Evolutionary conservation across 64 coral and sea anemone species (phyloP).

Genomic region (Montipora cactus): DNA sequence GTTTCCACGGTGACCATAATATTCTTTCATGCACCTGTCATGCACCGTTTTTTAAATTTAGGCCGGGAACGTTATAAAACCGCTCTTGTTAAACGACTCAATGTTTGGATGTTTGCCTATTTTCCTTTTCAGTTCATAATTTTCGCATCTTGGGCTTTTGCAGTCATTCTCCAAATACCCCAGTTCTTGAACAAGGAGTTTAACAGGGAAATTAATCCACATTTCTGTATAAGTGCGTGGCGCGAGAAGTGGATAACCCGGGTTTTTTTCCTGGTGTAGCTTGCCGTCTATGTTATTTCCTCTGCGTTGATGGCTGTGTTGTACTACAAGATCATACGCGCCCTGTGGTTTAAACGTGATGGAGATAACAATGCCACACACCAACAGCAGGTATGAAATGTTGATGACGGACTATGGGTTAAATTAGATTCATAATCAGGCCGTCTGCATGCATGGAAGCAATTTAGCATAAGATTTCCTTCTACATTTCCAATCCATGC

Average conservation of each 20-base stretch:
- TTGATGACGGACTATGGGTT: too few species aligned
- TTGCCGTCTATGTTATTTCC: slow-evolving; percentile 3
- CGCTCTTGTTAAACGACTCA: too few species aligned
- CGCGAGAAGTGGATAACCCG: not conserved
- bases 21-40: too few species aligned
- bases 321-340: slow-evolving; percentile 51
- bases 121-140: slow-evolving; percentile 2
- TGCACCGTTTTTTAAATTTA: too few species aligned
- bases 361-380: not conserved
- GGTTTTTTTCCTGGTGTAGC: not conserved
- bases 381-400: slow-evolving; percentile 1
- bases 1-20: too few species aligned
- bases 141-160: slow-evolving; percentile 5
- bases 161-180: not conserved
- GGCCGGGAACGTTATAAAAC: too few species aligned
- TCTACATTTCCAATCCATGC: too few species aligned
- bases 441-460: too few species aligned
- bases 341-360: slow-evolving; percentile 42
- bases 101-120: too few species aligned
- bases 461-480: too few species aligned
- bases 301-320: slow-evolving; percentile 33
- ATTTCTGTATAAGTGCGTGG: slow-evolving; percentile 4
- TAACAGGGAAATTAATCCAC: not conserved
- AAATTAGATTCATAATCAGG: too few species aligned
- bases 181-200: not conserved